A percentile compares a stretch with the other conserved stretches of the same genome.
Conservation (phyloP, 1,140 invertebrate species). For the Scaptomyza montana region DNA sequence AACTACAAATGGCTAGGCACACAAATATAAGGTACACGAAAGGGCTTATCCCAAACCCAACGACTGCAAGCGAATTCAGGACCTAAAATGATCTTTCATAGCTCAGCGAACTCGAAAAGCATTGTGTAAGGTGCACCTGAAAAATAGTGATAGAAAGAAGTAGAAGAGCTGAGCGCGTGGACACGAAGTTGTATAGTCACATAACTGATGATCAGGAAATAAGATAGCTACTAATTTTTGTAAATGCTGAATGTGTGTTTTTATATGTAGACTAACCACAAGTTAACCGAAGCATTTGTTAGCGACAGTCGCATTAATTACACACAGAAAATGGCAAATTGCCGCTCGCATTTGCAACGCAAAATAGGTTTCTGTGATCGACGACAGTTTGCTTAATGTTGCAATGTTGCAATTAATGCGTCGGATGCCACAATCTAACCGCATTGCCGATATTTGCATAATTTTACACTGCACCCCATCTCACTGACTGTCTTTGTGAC, state of each 20-base stretch:
- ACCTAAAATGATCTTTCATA: background rate
- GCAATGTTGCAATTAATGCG: conserved; percentile 50
- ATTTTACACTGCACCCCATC: background rate
- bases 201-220: no score
- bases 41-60: background rate
- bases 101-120: background rate
- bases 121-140: background rate
- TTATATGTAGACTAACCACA: background rate
- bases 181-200: background rate
- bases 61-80: conserved; percentile 9
- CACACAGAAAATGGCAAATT: background rate
- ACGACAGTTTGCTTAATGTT: conserved; percentile 6
- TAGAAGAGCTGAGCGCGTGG: background rate
- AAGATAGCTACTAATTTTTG: no score
- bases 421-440: conserved; percentile 45
- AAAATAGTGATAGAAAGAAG: background rate
- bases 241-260: no score
- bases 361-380: background rate
- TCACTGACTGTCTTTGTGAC: conserved; percentile 7
- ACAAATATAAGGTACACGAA: background rate
- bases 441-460: conserved; percentile 30
- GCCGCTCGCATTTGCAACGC: conserved; percentile 33
- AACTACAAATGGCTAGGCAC: conserved; percentile 7
- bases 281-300: conserved; percentile 36
- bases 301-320: conserved; percentile 49